Conservation (phyloP, 2,797 vertebrate species). For the Gouania willdenowi region DNA sequence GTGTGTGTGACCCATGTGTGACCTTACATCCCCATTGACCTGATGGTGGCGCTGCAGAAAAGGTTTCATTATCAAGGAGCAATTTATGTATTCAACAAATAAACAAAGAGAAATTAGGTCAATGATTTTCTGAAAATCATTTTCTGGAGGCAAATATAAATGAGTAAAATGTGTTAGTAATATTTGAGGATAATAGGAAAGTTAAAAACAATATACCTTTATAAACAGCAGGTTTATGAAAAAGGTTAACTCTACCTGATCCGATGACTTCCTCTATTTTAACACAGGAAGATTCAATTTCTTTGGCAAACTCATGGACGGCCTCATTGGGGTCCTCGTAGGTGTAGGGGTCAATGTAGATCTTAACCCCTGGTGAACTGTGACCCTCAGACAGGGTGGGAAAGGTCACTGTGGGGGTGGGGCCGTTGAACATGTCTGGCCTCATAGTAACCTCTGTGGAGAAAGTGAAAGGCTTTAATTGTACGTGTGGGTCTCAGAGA, state of each 20-base stretch:
- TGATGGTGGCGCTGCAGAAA: no score
- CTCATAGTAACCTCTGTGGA: conserved; percentile 63
- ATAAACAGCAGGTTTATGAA: neutral
- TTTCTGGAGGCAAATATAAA: no score
- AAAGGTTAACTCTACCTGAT: conserved; percentile 84
- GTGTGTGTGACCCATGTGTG: no score
- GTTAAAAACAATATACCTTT: no score
- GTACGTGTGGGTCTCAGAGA: neutral
- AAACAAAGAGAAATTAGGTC: no score
- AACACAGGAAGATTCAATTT: conserved; percentile 93
- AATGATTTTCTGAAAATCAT: no score
- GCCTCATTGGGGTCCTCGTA: conserved; percentile 95
- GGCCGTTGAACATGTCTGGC: conserved; percentile 67
- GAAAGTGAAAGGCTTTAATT: neutral
- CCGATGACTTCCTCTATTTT: conserved; percentile 97
- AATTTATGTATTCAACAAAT: no score
- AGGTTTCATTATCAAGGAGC: no score
- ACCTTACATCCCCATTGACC: no score
- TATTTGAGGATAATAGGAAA: no score
- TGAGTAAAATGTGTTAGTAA: no score
- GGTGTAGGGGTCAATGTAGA: conserved; percentile 97
- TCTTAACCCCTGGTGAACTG: conserved; percentile 91
- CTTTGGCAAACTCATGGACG: conserved; percentile 92
- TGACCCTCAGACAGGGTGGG: conserved; percentile 74
- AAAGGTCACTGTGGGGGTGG: conserved; percentile 69